Evolutionary conservation across 2,113 vertebrate genomes (phyloP).

Genomic region (Daphoenositta chrysoptera): DNA sequence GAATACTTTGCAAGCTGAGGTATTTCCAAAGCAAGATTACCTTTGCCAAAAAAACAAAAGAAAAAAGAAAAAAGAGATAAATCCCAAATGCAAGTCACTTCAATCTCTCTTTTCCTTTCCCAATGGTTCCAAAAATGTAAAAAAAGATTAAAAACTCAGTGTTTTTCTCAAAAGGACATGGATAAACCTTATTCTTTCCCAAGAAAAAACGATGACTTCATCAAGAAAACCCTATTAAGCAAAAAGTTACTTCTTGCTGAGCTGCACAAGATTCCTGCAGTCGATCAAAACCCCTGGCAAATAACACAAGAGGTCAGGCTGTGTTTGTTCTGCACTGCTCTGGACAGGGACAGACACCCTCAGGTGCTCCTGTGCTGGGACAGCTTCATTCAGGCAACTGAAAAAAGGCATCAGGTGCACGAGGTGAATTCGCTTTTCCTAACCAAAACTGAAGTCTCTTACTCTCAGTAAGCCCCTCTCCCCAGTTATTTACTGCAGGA

Average conservation of each 20-base stretch:
- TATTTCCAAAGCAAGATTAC: background rate
- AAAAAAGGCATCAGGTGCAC: background rate
- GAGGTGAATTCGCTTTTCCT: background rate
- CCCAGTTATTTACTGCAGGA: conserved; percentile 35
- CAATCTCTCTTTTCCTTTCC: background rate
- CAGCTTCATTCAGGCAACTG: background rate
- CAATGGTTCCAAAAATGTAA: background rate
- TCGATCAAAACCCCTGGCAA: background rate
- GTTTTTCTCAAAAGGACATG: background rate
- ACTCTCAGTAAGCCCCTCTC: background rate
- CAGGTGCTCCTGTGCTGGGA: background rate
- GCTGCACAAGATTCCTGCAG: background rate
- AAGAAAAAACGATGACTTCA: background rate
- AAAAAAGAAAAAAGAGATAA: background rate
- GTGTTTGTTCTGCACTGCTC: background rate
- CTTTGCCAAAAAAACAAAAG: background rate
- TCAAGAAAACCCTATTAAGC: background rate
- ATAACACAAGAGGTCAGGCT: background rate
- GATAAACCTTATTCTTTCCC: background rate
- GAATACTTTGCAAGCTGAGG: background rate
- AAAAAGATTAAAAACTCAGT: background rate
- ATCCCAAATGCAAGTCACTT: background rate
- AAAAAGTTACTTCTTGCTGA: background rate
- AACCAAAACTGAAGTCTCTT: background rate
- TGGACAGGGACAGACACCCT: background rate